Base-by-base conservation (phyloP, 2,797 vertebrate genomes). In the Rhadinocentrus ornatus region DNA sequence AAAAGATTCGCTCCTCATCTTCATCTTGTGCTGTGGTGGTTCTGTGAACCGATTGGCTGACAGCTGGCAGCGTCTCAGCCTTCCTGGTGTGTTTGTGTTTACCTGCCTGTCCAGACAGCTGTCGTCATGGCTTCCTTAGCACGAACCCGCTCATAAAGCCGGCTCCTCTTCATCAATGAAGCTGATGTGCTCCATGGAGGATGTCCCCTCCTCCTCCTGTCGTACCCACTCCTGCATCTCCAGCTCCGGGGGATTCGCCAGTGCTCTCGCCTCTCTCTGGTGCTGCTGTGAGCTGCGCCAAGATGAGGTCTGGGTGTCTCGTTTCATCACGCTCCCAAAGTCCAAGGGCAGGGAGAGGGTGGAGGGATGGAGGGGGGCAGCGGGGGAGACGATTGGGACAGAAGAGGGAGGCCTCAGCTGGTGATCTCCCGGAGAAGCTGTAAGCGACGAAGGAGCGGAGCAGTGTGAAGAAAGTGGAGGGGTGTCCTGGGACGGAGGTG, bases 121-220 rank as follows among this genome's bases (percentile, higher is more conserved):
- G 34, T 13, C 1, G 37, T 39, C 37, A 39, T 39, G 37, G 37
- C 37, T 39, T 39, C 37, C 13, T 12, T 12, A 35, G 34, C 34
- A 12, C 11, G 34, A 35, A 37, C 66, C 41, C 69, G 62, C 41
- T 94, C 92, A 95, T 80, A 93, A 85, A 26, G 88, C 92, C 0
- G 93, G 93, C 70, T 93, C 94, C 37, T 95, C 94, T 57, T 96
- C 94, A 44, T 96, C 94, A 1, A 95, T 95, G 87, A 93, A 95
- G 80, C 93, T 93, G 84, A 95, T 95, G 81, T 92, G 88, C 86
- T 95, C 94, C 0, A 77, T 60, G 55, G 88, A 91, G 70, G 84
- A 84, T 71, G 57, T 72, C 34, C 34, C 82, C 24, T 83, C 87
- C 62, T 81, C 73, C 68, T 24, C 69, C 53, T 66, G 58, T 3